Evolutionary conservation across 2,888 invertebrate species (phyloP), one percentile per base, ranked within the genome.

Genomic region (Congeria kusceri): DNA sequence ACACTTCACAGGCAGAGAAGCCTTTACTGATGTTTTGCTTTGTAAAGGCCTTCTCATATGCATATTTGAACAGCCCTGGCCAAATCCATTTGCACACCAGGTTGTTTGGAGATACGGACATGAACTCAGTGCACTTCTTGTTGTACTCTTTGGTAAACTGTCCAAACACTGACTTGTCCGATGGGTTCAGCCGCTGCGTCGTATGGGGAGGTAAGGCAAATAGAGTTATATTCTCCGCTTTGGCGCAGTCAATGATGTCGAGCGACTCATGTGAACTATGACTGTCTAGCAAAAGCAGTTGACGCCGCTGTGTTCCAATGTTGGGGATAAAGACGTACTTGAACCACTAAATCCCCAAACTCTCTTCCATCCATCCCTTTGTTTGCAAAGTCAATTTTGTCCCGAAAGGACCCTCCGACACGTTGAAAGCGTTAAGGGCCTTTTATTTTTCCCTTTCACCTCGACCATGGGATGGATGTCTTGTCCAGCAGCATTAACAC

Each of bases 281-380:
- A 27, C 68, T 63, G 59, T 81, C 84, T 39, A 80, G 56, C 18
- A 81, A 25, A 1, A 84, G 56, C 4, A 80, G 49, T 65, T 83
- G 80, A 13, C 77, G 77, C 25, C 77, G 61, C 13, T 67, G 75
- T 15, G 68, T 53, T 15, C 84, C 73, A 63, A 77, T 78, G 56
- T 70, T 44, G 23, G 58, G 20, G 7, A 81, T 56, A 29, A 71
- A 81, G 5, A 62, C 46, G 23, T 68, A 56, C n/a, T 29, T 18
- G 57, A 74, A n/a, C 78, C 77, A 78, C 23, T 57, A 29, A n/a
- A 27, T 73, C 18, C 76, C 76, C 18, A 76, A 56, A 1, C 59
- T 44, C 44, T 81, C 76, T 9, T 76, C 72, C 74, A 84, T 82
- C 74, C 75, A 84, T 0, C 73, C 80, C 9, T 73, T 81, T n/a